These are phyloP conservation scores for Cantharis lateralis DNA, from an alignment of 2,888 invertebrate genomes.

Conservation along the genomic window DNA sequence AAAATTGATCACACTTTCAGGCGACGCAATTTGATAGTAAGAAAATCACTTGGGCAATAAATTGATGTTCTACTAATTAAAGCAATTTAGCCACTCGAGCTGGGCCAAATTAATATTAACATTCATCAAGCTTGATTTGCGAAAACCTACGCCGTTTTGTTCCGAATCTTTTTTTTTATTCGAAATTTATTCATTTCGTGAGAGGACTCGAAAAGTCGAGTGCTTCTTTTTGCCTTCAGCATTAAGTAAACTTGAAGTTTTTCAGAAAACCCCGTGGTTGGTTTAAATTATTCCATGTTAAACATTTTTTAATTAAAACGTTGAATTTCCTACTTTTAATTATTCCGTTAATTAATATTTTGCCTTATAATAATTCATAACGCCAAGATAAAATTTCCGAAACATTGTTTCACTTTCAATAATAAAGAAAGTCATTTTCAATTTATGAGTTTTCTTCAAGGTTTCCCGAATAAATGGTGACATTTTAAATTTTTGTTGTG, in stretches of 20 bases:
- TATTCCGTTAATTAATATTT: neutral
- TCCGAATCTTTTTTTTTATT: neutral
- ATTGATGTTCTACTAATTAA: neutral
- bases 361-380: neutral
- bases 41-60: neutral
- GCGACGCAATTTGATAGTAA: neutral
- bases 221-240: neutral
- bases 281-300: neutral
- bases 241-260: neutral
- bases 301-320: neutral
- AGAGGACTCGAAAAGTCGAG: neutral
- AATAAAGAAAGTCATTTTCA: neutral
- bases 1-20: neutral
- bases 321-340: neutral
- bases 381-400: neutral
- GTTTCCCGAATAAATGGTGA: neutral
- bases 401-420: neutral
- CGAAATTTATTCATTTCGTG: neutral
- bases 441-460: neutral
- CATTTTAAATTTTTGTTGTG: neutral
- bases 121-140: neutral
- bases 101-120: neutral
- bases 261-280: neutral
- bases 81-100: neutral
- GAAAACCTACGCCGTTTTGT: neutral